phyloP scores from a whole-genome alignment of 2,113 vertebrate genomes.

The Vidua macroura region DNA sequence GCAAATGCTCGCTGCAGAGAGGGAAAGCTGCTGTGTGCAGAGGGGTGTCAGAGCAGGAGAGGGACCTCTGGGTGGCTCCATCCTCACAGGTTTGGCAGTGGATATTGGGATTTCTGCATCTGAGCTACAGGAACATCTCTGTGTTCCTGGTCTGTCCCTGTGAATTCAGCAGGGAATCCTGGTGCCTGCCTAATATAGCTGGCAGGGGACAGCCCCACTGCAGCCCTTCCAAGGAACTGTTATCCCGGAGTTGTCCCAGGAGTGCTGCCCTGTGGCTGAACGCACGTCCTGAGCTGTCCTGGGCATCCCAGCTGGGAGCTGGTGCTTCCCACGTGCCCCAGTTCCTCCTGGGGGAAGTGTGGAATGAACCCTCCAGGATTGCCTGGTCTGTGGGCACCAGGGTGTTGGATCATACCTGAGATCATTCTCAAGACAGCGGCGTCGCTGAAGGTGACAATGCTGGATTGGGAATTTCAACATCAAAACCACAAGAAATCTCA shows the following conservation, averaged over 20 bases:
- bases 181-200: neutral
- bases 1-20: neutral
- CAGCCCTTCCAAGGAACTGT: neutral
- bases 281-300: accelerated
- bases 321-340: accelerated
- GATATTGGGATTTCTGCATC: neutral
- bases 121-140: accelerated
- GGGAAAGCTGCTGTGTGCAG: neutral
- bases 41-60: neutral
- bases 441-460: neutral
- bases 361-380: neutral
- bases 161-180: neutral
- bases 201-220: neutral
- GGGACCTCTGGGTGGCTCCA: conserved; percentile 35
- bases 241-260: neutral
- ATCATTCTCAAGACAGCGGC: neutral
- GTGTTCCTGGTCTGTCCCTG: neutral
- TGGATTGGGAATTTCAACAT: neutral
- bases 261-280: accelerated
- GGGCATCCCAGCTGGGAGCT: neutral
- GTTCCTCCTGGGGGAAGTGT: neutral
- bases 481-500: neutral
- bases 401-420: neutral
- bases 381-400: neutral
- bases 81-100: neutral